These are phyloP conservation scores for Zaprionus gabonicus DNA, from an alignment of 1,140 invertebrate species.

Conservation along the genomic window DNA sequence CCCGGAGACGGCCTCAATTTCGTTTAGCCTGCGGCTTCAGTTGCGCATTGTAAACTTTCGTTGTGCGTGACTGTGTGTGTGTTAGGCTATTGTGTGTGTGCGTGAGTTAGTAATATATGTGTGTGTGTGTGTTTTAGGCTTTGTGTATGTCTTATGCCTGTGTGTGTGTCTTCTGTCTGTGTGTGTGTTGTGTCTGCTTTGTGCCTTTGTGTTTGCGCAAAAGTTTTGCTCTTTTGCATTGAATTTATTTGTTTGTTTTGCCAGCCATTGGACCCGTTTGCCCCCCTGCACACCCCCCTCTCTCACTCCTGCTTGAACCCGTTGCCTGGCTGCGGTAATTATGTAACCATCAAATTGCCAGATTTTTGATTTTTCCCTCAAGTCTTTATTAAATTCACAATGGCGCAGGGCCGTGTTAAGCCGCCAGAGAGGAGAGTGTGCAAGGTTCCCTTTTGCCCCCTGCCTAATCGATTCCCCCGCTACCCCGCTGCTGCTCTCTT, in stretches of 20 bases:
- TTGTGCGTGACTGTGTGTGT: constrained; percentile 37
- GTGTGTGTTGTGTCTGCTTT: constrained; percentile 12
- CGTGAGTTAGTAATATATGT: background rate
- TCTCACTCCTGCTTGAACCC: constrained; percentile 40
- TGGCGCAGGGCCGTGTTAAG: background rate
- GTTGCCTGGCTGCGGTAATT: constrained; percentile 66
- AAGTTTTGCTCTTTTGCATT: constrained; percentile 69
- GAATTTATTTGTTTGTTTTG: constrained; percentile 81
- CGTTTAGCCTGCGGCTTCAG: constrained; percentile 49
- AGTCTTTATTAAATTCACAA: constrained; percentile 13
- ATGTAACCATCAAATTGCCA: constrained; percentile 71
- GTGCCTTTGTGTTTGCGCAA: constrained; percentile 35
- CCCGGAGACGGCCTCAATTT: constrained; percentile 25
- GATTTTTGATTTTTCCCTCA: constrained; percentile 56
- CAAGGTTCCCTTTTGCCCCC: background rate
- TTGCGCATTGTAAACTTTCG: constrained; percentile 67
- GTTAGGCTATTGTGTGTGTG: constrained; percentile 46
- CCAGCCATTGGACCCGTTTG: constrained; percentile 17
- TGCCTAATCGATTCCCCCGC: background rate
- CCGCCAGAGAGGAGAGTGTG: background rate
- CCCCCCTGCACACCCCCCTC: background rate
- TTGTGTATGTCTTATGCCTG: constrained; percentile 6
- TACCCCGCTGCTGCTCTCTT: background rate
- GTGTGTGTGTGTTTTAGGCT: constrained; percentile 4
- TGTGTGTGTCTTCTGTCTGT: constrained; percentile 11